Base-by-base conservation (phyloP, 2,113 vertebrate genomes). In the Lepisosteus oculatus region DNA sequence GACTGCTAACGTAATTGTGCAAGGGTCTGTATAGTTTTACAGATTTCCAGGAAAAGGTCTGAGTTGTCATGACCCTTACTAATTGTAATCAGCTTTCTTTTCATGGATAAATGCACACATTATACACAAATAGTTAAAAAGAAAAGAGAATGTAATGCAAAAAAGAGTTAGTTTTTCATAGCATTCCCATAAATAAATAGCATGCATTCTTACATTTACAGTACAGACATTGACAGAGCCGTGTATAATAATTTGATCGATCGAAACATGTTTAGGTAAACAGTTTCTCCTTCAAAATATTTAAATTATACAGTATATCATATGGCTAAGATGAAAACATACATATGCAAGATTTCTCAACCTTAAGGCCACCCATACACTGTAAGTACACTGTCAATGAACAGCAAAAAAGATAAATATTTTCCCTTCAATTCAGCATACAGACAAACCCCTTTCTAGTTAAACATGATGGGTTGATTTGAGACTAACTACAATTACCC, bases 381-480 rank as follows among this genome's bases (percentile, higher is more conserved):
- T 62, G 0, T 6, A 43, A n/a, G 61, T 13, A 42, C 45, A 61
- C 0, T 43, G 43, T 15, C 29, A 12, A 14, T 61, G 62, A 57
- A 43, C 12, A 12, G 57, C 14, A 9, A 6, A n/a, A 8, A 69
- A 45, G 57, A 67, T 68, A 68, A 69, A 63, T 74, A 63, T 74
- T 74, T 62, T 69, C 14, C 51, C 67, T 69, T 59, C 43, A 64
- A 47, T 51, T 6, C 59, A 43, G 44, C 44, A 17, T 47, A 43
- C 43, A 43, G 43, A 45, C 12, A 45, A n/a, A 68, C 55, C 45
- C n/a, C 66, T 29, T 29, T 29, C 29, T 6, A 7, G 15, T 56
- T n/a, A 59, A 51, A 63, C 9, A 13, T 63, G 72, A 68, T 57
- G 4, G 41, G 29, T 41, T 74, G 67, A 74, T 74, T 69, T 69